phyloP scores from a whole-genome alignment of 2,113 vertebrate species.

The Oncorhynchus mykiss region DNA sequence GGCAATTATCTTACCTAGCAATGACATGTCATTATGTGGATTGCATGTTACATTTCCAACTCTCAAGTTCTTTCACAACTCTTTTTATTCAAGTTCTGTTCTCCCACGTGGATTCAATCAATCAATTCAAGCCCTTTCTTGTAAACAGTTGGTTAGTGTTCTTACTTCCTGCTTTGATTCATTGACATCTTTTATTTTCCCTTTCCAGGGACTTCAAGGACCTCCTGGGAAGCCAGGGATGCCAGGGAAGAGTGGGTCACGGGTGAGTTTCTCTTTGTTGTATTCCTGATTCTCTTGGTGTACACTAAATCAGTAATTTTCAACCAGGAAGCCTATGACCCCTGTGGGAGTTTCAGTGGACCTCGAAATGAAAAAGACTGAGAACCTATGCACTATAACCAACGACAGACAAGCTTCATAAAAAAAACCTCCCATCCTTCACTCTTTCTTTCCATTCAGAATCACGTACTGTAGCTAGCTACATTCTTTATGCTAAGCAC shows the following conservation, averaged over 20 bases:
- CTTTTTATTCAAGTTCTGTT: not conserved
- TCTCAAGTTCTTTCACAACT: not conserved
- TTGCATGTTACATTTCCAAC: not conserved
- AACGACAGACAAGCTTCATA: slow-evolving; percentile 17
- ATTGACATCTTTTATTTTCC: slow-evolving; percentile 33
- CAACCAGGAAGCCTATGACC: too few relatives aligned
- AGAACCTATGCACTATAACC: too few relatives aligned
- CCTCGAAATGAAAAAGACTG: too few relatives aligned
- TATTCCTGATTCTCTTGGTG: not conserved
- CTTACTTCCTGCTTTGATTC: slow-evolving; percentile 28
- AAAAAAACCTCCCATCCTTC: not conserved
- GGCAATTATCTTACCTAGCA: too few relatives aligned
- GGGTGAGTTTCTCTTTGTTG: slow-evolving; percentile 79
- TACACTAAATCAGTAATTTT: too few relatives aligned
- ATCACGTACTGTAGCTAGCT: not conserved
- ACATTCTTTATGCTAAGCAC: not conserved
- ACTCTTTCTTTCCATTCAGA: not conserved
- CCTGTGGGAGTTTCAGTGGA: too few relatives aligned
- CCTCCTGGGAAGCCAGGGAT: slow-evolving; percentile 86
- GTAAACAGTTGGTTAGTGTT: not conserved
- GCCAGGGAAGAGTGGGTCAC: slow-evolving; percentile 85
- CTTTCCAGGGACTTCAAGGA: slow-evolving; percentile 83
- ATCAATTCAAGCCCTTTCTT: not conserved
- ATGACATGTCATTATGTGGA: too few relatives aligned
- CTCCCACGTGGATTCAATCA: not conserved